Evolutionary conservation across 2,113 vertebrate species (phyloP).

Genomic region (Charadrius vociferus): DNA sequence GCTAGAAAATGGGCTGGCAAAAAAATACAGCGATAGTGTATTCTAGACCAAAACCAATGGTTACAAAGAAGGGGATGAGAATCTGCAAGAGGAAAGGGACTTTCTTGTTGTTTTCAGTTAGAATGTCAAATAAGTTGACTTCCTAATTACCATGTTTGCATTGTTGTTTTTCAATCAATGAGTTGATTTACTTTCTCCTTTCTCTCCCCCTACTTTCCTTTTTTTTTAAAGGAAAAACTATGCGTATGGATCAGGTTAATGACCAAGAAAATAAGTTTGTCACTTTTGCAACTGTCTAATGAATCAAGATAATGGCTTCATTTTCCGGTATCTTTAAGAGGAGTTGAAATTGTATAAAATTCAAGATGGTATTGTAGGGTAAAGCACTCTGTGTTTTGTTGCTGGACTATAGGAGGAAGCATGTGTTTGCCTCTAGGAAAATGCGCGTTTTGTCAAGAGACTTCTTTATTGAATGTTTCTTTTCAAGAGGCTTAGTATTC

Average conservation of each 20-base stretch:
- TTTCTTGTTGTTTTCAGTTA: background rate
- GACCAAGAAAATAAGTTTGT: background rate
- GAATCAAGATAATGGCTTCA: background rate
- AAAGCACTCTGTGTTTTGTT: background rate
- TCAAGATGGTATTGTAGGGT: background rate
- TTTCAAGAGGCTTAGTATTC: slow-evolving; percentile 57
- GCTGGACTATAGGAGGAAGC: background rate
- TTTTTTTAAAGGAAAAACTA: background rate
- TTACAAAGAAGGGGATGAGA: background rate
- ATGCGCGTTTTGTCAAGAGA: background rate
- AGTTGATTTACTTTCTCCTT: background rate
- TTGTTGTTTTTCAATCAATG: background rate
- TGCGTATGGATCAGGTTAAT: background rate
- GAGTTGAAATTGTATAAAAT: background rate
- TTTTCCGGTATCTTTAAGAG: background rate
- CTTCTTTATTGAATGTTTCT: background rate
- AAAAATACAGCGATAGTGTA: background rate
- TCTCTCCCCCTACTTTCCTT: background rate
- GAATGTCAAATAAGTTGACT: background rate
- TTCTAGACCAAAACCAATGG: background rate
- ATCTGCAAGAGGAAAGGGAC: background rate
- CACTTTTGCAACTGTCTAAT: background rate
- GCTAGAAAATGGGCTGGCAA: background rate
- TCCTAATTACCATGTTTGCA: background rate
- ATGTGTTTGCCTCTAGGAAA: slow-evolving; percentile 44